Percentiles rank a stretch among this genome's conserved stretches.
phyloP scores from a whole-genome alignment of 2,113 vertebrate species.

The Poicephalus meyeri region DNA sequence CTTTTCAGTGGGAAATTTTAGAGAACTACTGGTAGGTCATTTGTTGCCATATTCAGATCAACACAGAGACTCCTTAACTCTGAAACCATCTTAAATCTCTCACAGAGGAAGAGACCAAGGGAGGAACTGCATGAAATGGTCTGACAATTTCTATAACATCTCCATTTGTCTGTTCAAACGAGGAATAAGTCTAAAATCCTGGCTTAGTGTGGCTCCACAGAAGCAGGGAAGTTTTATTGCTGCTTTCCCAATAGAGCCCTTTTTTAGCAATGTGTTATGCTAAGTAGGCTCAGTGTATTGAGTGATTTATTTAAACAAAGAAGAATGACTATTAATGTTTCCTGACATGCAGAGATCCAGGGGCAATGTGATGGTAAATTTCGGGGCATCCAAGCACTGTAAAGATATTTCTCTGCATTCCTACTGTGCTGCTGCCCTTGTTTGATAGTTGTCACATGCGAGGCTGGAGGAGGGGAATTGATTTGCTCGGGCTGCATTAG shows the following conservation, averaged over 20 bases:
- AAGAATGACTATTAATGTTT: background rate
- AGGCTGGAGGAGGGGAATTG: background rate
- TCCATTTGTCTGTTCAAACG: background rate
- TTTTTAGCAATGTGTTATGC: background rate
- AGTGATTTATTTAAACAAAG: background rate
- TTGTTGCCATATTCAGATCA: background rate
- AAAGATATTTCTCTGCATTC: background rate
- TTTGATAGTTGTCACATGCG: background rate
- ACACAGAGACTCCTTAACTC: background rate
- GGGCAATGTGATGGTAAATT: background rate
- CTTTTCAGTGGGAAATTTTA: background rate
- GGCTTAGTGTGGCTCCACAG: background rate
- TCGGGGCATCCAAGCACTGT: background rate
- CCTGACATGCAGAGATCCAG: background rate
- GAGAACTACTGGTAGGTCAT: background rate
- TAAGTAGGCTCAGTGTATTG: background rate
- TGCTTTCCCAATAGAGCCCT: background rate
- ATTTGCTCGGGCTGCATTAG: background rate
- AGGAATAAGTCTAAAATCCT: background rate
- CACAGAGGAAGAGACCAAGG: background rate
- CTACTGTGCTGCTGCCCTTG: background rate
- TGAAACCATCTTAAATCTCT: background rate
- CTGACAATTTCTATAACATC: background rate
- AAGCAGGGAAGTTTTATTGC: background rate
- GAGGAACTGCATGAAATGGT: background rate